Evolutionary conservation across 1,140 invertebrate genomes (phyloP).

Genomic region (Sitophilus oryzae): DNA sequence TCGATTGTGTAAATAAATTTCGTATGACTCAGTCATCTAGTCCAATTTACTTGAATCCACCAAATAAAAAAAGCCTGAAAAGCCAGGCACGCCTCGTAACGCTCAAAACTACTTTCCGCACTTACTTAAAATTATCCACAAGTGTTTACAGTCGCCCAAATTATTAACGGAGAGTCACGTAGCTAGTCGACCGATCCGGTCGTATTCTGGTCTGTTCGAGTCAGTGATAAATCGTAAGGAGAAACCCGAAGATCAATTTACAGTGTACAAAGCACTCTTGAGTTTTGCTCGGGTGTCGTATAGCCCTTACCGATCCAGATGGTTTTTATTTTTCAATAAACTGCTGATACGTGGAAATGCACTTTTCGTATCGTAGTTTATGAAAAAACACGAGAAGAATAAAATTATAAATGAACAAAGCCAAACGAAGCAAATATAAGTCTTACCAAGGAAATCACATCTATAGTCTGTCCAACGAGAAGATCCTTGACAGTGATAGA

Average conservation of each 20-base stretch:
- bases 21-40: too few relatives aligned
- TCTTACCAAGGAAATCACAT: too few relatives aligned
- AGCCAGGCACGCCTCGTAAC: too few relatives aligned
- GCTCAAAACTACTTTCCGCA: constrained; percentile 16
- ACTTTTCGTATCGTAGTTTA: too few relatives aligned
- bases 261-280: neutral
- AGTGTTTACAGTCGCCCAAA: constrained; percentile 19
- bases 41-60: neutral
- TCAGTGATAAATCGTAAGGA: constrained; percentile 9
- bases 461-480: too few relatives aligned
- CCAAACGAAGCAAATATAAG: too few relatives aligned
- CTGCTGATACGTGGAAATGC: too few relatives aligned
- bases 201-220: neutral
- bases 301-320: neutral
- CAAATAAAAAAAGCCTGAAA: neutral
- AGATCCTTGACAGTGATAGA: too few relatives aligned
- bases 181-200: constrained; percentile 2
- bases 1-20: too few relatives aligned
- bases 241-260: constrained; percentile 7
- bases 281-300: neutral
- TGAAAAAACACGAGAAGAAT: too few relatives aligned
- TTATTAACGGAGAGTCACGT: neutral
- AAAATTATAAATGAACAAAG: too few relatives aligned
- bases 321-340: neutral
- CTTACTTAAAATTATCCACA: constrained; percentile 16